Evolutionary conservation across 2,113 vertebrate species (phyloP), one percentile per base, ranked within the genome.

Genomic region (Gymnorhina tibicen): DNA sequence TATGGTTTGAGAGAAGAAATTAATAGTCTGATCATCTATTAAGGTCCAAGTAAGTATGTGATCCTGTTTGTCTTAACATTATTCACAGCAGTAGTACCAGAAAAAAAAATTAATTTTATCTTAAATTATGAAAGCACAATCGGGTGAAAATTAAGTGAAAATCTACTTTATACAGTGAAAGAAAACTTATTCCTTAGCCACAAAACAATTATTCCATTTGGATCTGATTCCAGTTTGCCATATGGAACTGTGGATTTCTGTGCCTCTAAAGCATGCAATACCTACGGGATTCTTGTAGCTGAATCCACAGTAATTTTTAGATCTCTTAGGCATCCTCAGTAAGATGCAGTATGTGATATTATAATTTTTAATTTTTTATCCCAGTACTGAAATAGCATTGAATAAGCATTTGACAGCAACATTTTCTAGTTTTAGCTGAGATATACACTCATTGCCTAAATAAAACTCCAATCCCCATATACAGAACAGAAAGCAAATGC

Each of bases 391-490:
- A 91, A 91, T 63, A 90, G 8, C 19, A 70, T 37, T 73, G 42
- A 83, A 84, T 75, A 90, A 91, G 9, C 26, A 47, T 67, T 87
- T 87, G 83, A 90, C 52, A 88, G 41, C 13, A 79, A 33, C 9
- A 33, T 87, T 87, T 82, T 73, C 35, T 91, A 39, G 55, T 39
- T 95, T 84, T 82, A 93, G 46, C 37, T 84, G 66, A 91, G 52
- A 52, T 76, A 91, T 88, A 37, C 41, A 39, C 68, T 90, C 23
- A 89, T 23, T 73, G 44, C 59, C 30, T 87, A 59, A 91, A 87
- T 58, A 77, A 83, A 91, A 82, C 13, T 73, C 26, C 23, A 49
- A 18, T 70, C 21, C 44, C 26, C 17, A 35, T 24, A 53, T 17
- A 49, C 7, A 46, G 85, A 95, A 91, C 4, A 74, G 50, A 93